Evolutionary conservation across 2,797 vertebrate species (phyloP).

Genomic region (Phoebastria nigripes): DNA sequence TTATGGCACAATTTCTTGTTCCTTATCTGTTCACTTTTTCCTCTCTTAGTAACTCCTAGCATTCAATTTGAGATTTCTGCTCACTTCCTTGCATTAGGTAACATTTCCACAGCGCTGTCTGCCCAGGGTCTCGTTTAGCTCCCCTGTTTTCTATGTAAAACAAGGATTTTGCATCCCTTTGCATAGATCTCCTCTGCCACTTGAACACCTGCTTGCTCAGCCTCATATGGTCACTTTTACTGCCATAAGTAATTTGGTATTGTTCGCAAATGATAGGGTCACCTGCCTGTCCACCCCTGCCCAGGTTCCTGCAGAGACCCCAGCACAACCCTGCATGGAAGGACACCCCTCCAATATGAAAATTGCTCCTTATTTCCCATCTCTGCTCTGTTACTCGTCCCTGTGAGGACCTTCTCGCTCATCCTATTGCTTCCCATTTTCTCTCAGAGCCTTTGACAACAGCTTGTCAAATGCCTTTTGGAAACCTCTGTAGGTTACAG

Average conservation of each 20-base stretch:
- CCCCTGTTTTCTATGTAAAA: neutral
- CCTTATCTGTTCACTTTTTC: neutral
- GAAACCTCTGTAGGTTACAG: neutral
- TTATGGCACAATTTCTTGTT: neutral
- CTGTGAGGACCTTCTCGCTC: neutral
- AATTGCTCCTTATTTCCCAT: neutral
- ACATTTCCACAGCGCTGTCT: neutral
- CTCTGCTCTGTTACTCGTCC: neutral
- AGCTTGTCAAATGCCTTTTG: neutral
- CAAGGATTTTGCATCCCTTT: neutral
- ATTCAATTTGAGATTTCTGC: neutral
- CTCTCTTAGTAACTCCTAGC: neutral
- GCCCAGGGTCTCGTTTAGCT: neutral
- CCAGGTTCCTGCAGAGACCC: neutral
- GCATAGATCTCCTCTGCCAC: neutral
- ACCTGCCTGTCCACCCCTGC: neutral
- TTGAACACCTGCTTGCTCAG: neutral
- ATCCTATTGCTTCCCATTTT: neutral
- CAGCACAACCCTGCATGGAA: neutral
- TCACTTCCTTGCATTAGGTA: neutral
- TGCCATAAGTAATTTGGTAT: neutral
- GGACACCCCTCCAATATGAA: neutral
- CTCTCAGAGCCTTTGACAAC: neutral
- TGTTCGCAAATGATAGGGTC: neutral
- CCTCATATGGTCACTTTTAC: neutral